phyloP scores from a whole-genome alignment of 1,140 invertebrate species.

The Drosophila biarmipes region DNA sequence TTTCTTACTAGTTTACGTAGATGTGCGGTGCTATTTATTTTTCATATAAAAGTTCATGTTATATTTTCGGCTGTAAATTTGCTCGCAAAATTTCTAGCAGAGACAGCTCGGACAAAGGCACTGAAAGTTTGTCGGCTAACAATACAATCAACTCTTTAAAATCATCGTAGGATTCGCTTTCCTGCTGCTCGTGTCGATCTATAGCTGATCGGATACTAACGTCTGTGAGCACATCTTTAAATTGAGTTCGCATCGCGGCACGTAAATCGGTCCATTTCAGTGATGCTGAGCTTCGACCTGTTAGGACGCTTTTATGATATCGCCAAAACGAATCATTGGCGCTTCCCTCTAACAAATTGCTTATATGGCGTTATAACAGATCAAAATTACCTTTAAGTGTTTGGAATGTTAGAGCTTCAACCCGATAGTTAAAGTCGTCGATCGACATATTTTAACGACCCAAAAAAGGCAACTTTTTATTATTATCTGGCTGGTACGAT shows the following conservation, averaged over 20 bases:
- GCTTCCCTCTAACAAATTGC: slow-evolving; percentile 9
- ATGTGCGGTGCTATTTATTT: not conserved
- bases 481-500: not conserved
- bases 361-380: not conserved
- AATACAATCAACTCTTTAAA: slow-evolving; percentile 4
- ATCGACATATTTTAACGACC: not conserved
- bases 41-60: slow-evolving; percentile 5
- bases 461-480: slow-evolving; percentile 3
- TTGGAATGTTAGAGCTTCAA: slow-evolving; percentile 5
- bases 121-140: slow-evolving; percentile 5
- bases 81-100: not conserved
- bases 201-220: slow-evolving; percentile 3
- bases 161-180: slow-evolving; percentile 12
- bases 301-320: not conserved
- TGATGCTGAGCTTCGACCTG: not conserved
- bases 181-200: slow-evolving; percentile 10
- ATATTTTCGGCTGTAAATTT: slow-evolving; percentile 3
- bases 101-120: not conserved
- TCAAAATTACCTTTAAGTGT: slow-evolving; percentile 5
- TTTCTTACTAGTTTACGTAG: slow-evolving; percentile 5
- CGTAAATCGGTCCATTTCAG: not conserved
- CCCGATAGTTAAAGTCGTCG: slow-evolving; percentile 3
- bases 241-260: not conserved
- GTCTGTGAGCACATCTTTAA: slow-evolving; percentile 4
- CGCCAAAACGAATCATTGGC: slow-evolving; percentile 18